Percentiles rank a stretch among this genome's conserved stretches.
Evolutionary conservation across 2,113 vertebrate species (phyloP).

Genomic region (Suricata suricatta): DNA sequence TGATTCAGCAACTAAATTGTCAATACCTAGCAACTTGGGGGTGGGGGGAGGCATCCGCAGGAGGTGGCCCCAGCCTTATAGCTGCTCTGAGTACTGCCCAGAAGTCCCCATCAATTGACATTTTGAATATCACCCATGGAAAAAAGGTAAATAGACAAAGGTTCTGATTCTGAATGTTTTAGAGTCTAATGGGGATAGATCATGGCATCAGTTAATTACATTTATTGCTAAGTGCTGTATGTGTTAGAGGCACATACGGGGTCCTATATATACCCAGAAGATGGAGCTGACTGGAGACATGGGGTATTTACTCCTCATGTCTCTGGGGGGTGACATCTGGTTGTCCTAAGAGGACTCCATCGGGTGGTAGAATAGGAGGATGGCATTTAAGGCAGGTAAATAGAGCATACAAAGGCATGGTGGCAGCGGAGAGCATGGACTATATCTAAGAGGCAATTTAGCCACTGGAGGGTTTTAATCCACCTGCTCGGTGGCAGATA

Average conservation of each 20-base stretch:
- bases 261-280: background rate
- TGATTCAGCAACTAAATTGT: background rate
- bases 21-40: background rate
- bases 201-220: background rate
- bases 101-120: background rate
- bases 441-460: background rate
- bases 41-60: fast-evolving
- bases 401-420: background rate
- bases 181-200: background rate
- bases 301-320: background rate
- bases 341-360: background rate
- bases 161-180: background rate
- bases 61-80: background rate
- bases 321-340: background rate
- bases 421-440: background rate
- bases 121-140: background rate
- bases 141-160: background rate
- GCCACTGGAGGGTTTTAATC: background rate
- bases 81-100: background rate
- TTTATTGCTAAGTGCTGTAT: background rate
- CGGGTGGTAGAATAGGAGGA: background rate
- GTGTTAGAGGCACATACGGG: fast-evolving
- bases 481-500: background rate
- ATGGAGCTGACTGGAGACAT: background rate
- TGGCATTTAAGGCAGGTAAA: background rate